Percentiles rank a stretch among this genome's conserved stretches.
phyloP scores from a whole-genome alignment of 1,140 invertebrate species.

The Bathynomus jamesi region DNA sequence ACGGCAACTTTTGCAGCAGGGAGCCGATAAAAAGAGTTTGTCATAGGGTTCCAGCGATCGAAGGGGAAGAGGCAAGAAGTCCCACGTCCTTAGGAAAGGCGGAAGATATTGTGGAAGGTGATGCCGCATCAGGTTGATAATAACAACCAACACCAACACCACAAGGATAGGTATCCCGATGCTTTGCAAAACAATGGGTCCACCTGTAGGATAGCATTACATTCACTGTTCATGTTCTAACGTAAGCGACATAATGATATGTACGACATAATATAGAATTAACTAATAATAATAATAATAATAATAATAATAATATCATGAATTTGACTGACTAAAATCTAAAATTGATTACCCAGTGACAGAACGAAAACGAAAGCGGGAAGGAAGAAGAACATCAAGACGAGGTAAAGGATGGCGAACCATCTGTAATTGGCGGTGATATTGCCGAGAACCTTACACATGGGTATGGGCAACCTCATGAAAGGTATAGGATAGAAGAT shows the following conservation, averaged over 20 bases:
- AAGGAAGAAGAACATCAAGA: slow-evolving; percentile 48
- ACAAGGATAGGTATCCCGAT: slow-evolving; percentile 7
- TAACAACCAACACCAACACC: slow-evolving; percentile 41
- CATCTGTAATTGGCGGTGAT: slow-evolving; percentile 49
- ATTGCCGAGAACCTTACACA: slow-evolving; percentile 49
- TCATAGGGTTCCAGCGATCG: slow-evolving; percentile 45
- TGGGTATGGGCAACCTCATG: slow-evolving; percentile 49
- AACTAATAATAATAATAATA: not conserved
- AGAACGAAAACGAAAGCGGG: slow-evolving; percentile 47
- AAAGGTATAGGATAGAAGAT: slow-evolving; percentile 55
- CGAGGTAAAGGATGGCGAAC: slow-evolving; percentile 51
- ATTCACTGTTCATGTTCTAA: not conserved
- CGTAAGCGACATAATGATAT: not conserved
- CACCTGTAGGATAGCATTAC: slow-evolving; percentile 4
- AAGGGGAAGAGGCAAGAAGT: slow-evolving; percentile 48
- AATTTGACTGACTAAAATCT: not conserved
- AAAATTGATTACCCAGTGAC: slow-evolving; percentile 29
- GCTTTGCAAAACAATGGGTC: slow-evolving; percentile 29
- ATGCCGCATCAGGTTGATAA: slow-evolving; percentile 41
- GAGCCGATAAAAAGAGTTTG: slow-evolving; percentile 19
- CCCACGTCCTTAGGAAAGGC: slow-evolving; percentile 44
- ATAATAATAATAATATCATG: not conserved
- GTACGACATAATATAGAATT: not conserved
- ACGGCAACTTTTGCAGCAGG: slow-evolving; percentile 13
- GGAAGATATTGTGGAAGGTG: slow-evolving; percentile 45